These are phyloP conservation scores for Xylophagus ater DNA, from an alignment of 2,888 invertebrate genomes.

Conservation along the genomic window DNA sequence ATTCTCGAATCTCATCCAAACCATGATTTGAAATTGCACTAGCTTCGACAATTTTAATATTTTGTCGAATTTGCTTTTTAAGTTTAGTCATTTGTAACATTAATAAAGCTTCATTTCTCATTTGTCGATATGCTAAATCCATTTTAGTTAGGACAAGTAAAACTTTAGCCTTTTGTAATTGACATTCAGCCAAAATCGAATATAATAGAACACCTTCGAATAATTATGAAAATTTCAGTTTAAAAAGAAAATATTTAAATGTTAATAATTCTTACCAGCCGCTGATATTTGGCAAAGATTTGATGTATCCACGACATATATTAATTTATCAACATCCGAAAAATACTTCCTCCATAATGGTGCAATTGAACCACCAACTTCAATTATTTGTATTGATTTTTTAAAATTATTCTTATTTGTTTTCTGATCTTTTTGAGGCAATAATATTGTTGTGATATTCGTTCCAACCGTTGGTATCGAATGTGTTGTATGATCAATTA, in stretches of 20 bases:
- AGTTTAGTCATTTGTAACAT: slow-evolving; percentile 68
- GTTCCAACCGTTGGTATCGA: slow-evolving; percentile 73
- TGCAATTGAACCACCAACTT: slow-evolving; percentile 73
- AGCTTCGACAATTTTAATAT: slow-evolving; percentile 58
- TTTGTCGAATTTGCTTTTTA: slow-evolving; percentile 54
- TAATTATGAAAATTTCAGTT: neutral
- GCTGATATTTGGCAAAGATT: slow-evolving; percentile 79
- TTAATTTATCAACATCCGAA: slow-evolving; percentile 51
- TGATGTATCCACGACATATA: slow-evolving; percentile 74
- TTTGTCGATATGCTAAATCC: slow-evolving; percentile 76
- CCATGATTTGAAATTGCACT: slow-evolving; percentile 64
- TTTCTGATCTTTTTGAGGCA: slow-evolving; percentile 31
- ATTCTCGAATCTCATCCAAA: slow-evolving; percentile 52
- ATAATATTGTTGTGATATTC: slow-evolving; percentile 57
- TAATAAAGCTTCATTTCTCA: slow-evolving; percentile 73
- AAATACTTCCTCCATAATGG: slow-evolving; percentile 72
- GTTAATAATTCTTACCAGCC: slow-evolving; percentile 41
- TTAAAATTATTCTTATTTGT: slow-evolving; percentile 25
- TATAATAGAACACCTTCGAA: slow-evolving; percentile 60
- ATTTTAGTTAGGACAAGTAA: slow-evolving; percentile 67
- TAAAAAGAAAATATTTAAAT: neutral
- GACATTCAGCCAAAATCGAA: slow-evolving; percentile 62
- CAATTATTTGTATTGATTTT: slow-evolving; percentile 49
- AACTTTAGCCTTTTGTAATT: slow-evolving; percentile 54
- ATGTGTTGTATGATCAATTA: slow-evolving; percentile 63